Evolutionary conservation across 2,113 vertebrate genomes (phyloP).

Genomic region (Nycticryphes semicollaris): DNA sequence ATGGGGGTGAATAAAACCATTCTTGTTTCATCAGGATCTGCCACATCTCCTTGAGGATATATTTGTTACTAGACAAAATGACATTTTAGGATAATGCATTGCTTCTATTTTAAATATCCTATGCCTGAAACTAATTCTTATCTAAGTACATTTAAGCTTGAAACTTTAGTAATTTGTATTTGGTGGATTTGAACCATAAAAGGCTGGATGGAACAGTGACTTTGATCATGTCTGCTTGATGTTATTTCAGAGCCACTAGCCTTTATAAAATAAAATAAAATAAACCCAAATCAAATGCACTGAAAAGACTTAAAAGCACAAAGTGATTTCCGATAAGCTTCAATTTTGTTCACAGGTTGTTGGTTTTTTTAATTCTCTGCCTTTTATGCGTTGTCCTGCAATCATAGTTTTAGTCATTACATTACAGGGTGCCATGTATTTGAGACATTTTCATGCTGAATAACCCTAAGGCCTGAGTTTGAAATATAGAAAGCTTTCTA

Average conservation of each 20-base stretch:
- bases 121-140: neutral
- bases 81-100: neutral
- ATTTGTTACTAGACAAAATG: neutral
- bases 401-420: neutral
- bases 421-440: neutral
- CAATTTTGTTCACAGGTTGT: neutral
- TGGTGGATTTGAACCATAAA: neutral
- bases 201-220: neutral
- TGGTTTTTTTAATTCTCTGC: neutral
- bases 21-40: neutral
- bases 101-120: neutral
- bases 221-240: neutral
- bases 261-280: neutral
- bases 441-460: neutral
- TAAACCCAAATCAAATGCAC: neutral
- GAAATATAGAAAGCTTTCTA: neutral
- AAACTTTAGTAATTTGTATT: neutral
- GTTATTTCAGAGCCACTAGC: neutral
- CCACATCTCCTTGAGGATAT: neutral
- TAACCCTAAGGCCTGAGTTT: neutral
- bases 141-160: neutral
- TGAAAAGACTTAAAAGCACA: neutral
- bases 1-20: neutral
- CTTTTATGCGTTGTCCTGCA: neutral
- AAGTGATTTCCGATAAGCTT: slow-evolving; percentile 7